Percentiles rank a stretch among this genome's conserved stretches.
Evolutionary conservation across 2,113 vertebrate genomes (phyloP).

Genomic region (Pelmatolapia mariae): DNA sequence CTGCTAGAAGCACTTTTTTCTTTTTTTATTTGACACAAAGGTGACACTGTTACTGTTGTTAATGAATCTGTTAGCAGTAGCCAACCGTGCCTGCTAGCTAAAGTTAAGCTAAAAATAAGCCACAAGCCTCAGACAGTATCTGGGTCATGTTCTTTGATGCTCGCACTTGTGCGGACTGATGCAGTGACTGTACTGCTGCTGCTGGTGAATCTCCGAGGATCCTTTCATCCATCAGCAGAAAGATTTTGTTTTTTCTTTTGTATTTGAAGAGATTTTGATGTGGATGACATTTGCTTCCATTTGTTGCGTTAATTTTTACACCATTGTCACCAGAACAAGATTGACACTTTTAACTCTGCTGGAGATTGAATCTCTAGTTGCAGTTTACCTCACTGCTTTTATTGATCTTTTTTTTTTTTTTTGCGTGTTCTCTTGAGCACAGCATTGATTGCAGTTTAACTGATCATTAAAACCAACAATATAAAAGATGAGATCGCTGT

Average conservation of each 20-base stretch:
- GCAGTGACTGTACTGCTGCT: background rate
- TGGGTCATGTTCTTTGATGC: constrained; percentile 46
- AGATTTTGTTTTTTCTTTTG: background rate
- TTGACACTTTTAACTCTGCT: background rate
- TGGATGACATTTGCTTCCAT: background rate
- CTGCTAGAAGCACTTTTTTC: background rate
- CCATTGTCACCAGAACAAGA: background rate
- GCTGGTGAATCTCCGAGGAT: background rate
- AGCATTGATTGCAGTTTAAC: background rate
- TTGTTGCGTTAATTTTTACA: background rate
- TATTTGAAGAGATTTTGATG: background rate
- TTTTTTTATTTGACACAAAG: background rate
- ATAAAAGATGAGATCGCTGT: background rate
- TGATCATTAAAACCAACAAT: background rate
- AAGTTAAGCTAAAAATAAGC: constrained; percentile 40
- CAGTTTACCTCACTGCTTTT: background rate
- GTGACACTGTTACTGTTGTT: background rate
- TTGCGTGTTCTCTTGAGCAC: background rate
- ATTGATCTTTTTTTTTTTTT: too few relatives aligned
- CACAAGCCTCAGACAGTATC: constrained; percentile 6
- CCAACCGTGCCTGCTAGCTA: constrained; percentile 13
- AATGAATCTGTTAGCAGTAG: constrained; percentile 14
- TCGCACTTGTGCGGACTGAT: constrained; percentile 10
- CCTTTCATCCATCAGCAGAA: background rate
- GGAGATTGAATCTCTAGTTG: background rate